Base-by-base conservation (phyloP, 2,797 vertebrate species). In the Onychomys arenicola region DNA sequence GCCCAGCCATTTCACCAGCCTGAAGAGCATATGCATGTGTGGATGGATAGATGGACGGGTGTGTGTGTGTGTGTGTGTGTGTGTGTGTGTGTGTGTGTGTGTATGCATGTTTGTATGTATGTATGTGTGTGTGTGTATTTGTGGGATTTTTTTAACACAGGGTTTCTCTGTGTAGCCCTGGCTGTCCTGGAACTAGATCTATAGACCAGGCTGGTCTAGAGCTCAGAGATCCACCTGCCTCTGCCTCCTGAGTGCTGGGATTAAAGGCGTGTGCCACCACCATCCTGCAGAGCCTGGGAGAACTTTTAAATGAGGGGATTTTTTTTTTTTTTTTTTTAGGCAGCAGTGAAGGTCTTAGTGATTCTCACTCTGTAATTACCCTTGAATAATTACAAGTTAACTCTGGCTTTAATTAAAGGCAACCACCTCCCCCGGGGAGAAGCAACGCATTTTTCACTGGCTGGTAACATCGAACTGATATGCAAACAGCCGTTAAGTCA, bases 321-420 rank as follows among this genome's bases (percentile, higher is more conserved):
- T 82, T 93, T n/a, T n/a, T n/a, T n/a, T n/a, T n/a, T n/a, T n/a
- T n/a, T n/a, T n/a, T n/a, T 82, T 89, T 37, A 93, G 59, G 89
- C 93, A 92, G 52, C 40, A 40, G 61, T 84, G 71, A 80, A 90
- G 34, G n/a, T 82, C 63, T 77, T 90, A 73, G 6, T 8, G 46
- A 92, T 52, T 92, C 76, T 93, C 40, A 78, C 81, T 75, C 94
- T 96, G 63, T 94, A 94, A 98, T 94, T 96, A 94, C 55, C 63
- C 34, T 49, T 90, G 94, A 95, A 90, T 95, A 96, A 97, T 95
- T 95, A 93, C 69, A 96, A 93, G 90, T 43, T 94, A 90, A 91
- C 96, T 96, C 84, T 63, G 87, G 55, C 92, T 96, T 95, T 92
- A 94, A 97, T 94, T 93, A 95, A 97, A 93, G 81, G 84, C 73